Evolutionary conservation across 2,113 vertebrate genomes (phyloP).

Genomic region (Penelope pileata): DNA sequence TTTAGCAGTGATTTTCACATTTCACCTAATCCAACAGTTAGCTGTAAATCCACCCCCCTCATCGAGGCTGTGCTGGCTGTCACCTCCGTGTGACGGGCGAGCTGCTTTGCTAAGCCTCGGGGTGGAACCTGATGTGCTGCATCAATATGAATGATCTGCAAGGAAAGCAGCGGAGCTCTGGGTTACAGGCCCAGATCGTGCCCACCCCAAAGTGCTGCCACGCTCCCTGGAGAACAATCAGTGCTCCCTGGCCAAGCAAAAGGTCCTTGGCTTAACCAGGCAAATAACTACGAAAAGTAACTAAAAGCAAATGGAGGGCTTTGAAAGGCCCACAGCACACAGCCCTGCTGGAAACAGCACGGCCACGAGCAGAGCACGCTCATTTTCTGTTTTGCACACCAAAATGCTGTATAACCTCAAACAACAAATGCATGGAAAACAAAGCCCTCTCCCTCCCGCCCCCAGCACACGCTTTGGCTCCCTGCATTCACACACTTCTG

Average conservation of each 20-base stretch:
- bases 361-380: rapidly evolving
- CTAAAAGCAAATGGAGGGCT: background rate
- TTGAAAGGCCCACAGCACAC: background rate
- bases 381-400: background rate
- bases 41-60: slow-evolving; percentile 70
- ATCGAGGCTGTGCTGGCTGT: background rate
- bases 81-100: background rate
- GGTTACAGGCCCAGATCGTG: rapidly evolving
- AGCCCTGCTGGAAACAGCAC: too few species aligned
- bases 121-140: background rate
- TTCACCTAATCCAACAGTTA: slow-evolving; percentile 56
- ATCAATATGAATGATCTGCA: rapidly evolving
- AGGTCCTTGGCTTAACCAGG: background rate
- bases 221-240: background rate
- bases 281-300: too few species aligned
- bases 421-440: rapidly evolving
- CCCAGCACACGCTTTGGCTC: rapidly evolving
- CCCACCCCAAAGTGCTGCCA: background rate
- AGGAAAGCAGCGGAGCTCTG: background rate
- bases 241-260: rapidly evolving
- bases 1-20: background rate
- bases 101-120: background rate
- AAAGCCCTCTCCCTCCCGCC: rapidly evolving
- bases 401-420: background rate
- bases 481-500: rapidly evolving